Base-by-base conservation (phyloP, 2,888 invertebrate genomes). In the Pheosia gnoma region DNA sequence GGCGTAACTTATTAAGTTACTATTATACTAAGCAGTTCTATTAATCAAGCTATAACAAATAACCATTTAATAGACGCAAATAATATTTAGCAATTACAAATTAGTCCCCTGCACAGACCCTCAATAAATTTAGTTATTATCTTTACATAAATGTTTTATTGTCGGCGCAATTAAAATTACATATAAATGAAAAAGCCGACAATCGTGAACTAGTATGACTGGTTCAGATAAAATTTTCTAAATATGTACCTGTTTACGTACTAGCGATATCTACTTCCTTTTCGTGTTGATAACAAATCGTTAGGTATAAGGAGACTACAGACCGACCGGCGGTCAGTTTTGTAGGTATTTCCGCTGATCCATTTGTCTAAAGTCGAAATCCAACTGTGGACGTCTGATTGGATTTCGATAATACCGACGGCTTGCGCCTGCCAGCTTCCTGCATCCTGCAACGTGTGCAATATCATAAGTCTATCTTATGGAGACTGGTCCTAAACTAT, bases 161-260 rank as follows among this genome's bases (percentile, higher is more conserved):
- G 47, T n/a, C n/a, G n/a, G 4, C 9, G 47, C 11, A 52, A 65
- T 63, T 65, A 51, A 63, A 65, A 61, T 62, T 68, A 64, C 63
- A 66, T 66, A 51, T 58, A 61, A 63, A 47, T 55, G 54, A 53
- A 59, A 64, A 63, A 60, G 55, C 55, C 55, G 39, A 7, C 38
- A 39, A 39, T 39, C 37, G 39, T n/a, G 4, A 25, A 36, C 6
- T 37, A 5, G n/a, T 55, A 39, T 55, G 55, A 55, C 55, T 55
- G 39, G 39, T 53, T 38, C 13, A 55, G 38, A 55, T 55, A 55
- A 55, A 0, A 55, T 55, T 55, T n/a, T 55, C 39, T 39, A 3
- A 53, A 37, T 47, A 25, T 25, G 9, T 39, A 13, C 38, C 55
- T 55, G 39, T 55, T 55, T 39, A 36, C 39, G 38, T 13, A 55